A percentile compares a stretch with the other conserved stretches of the same genome.
These are phyloP conservation scores for Odontothrips loti DNA, from an alignment of 2,888 invertebrate genomes.

Conservation along the genomic window DNA sequence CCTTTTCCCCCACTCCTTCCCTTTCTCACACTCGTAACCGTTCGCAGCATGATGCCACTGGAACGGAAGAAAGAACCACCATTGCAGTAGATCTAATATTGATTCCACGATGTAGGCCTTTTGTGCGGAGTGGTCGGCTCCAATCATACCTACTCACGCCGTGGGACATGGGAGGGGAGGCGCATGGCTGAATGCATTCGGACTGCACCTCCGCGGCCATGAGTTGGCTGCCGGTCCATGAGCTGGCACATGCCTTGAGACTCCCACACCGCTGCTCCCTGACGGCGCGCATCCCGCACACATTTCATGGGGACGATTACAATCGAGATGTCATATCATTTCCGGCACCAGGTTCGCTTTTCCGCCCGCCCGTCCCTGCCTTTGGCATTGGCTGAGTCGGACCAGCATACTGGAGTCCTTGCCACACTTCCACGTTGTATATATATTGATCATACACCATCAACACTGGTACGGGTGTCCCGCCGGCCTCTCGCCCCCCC, in stretches of 20 bases:
- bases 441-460: slow-evolving; percentile 23
- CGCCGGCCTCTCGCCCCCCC: background rate
- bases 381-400: background rate
- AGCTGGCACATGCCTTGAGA: background rate
- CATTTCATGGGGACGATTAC: too few species aligned
- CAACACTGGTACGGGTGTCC: slow-evolving; percentile 24
- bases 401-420: background rate
- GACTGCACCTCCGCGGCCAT: too few species aligned
- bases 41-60: slow-evolving; percentile 25
- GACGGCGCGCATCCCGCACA: too few species aligned
- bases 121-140: background rate
- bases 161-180: background rate
- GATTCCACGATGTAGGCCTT: background rate
- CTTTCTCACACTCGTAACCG: slow-evolving; percentile 7
- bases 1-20: slow-evolving; percentile 18
- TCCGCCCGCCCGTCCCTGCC: background rate
- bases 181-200: too few species aligned
- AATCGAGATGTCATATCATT: too few species aligned
- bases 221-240: too few species aligned
- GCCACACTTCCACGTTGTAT: background rate
- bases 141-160: background rate
- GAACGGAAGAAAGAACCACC: slow-evolving; percentile 29
- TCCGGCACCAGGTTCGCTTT: background rate
- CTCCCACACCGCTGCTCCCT: background rate
- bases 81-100: slow-evolving; percentile 14